Evolutionary conservation across 2,113 vertebrate genomes (phyloP), one percentile per base, ranked within the genome.

Genomic region (Corydoras maculifer): DNA sequence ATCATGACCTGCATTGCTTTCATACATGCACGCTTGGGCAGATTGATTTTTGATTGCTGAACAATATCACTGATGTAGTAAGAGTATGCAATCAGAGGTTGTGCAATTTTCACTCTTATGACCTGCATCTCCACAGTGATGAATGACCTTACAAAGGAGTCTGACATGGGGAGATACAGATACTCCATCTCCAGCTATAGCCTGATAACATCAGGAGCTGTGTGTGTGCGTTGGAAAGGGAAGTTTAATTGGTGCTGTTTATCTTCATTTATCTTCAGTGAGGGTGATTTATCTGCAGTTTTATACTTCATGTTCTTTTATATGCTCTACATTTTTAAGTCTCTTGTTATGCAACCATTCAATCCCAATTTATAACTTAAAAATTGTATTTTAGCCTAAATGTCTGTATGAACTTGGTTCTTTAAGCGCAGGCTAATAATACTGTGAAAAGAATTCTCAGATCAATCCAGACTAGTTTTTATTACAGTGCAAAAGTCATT

Each of bases 61-160:
- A 43, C 35, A 43, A 43, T 43, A 43, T 43, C 35, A 5, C 35
- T 8, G 54, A 4, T 43, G 35, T 43, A 43, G 35, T 43, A 43
- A 2, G 2, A 43, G 4, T 77, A 59, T 77, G 58, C 65, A 72
- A 62, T 72, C 69, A 72, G 9, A 71, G 72, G 79, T 74, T 58
- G 29, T n/a, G 14, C 60, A 62, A 50, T 70, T 55, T 32, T 61
- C 58, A n/a, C 65, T 68, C 35, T 50, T 51, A 32, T 63, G 72
- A 43, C 35, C 35, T 25, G 53, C 59, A 60, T 68, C 62, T 73
- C 74, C 31, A 10, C 73, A 10, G 0, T 85, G 79, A 86, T 81
- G 25, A 80, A 86, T 85, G 78, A 82, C 77, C 79, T 59, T 63
- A 77, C 68, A 15, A 61, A 30, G 58, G 58, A 62, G 29, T 62